phyloP scores from a whole-genome alignment of 2,113 vertebrate species.

The Clarias gariepinus region DNA sequence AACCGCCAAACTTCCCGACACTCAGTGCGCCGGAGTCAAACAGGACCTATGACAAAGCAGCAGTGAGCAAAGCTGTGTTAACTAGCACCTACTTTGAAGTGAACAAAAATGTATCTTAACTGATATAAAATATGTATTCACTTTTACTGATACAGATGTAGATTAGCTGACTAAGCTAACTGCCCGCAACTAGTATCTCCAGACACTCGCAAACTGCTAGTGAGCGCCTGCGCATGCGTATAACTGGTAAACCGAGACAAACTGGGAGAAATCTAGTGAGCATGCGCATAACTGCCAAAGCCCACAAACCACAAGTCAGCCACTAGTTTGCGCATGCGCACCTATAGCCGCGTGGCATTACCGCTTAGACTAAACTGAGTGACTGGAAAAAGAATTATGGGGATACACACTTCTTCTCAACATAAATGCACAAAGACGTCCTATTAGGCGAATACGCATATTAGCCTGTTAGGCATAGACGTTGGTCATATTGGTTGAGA shows the following conservation, averaged over 20 bases:
- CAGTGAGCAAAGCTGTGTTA: background rate
- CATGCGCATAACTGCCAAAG: background rate
- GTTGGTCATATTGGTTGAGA: background rate
- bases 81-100: background rate
- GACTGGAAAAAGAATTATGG: background rate
- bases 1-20: conserved; percentile 53
- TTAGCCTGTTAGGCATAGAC: background rate
- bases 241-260: background rate
- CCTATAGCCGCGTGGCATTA: background rate
- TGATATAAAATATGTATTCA: background rate
- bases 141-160: conserved; percentile 2
- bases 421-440: background rate
- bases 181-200: conserved; percentile 31
- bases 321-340: conserved; percentile 33
- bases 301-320: background rate
- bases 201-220: conserved; percentile 17
- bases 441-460: background rate
- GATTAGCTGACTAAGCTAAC: background rate
- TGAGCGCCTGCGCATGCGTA: background rate
- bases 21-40: conserved; percentile 19
- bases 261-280: background rate
- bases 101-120: background rate
- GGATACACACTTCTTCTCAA: background rate
- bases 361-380: background rate
- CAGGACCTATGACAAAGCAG: background rate